Evolutionary conservation across 2,888 invertebrate genomes (phyloP), one percentile per base, ranked within the genome.

Genomic region (Junonia oenone): DNA sequence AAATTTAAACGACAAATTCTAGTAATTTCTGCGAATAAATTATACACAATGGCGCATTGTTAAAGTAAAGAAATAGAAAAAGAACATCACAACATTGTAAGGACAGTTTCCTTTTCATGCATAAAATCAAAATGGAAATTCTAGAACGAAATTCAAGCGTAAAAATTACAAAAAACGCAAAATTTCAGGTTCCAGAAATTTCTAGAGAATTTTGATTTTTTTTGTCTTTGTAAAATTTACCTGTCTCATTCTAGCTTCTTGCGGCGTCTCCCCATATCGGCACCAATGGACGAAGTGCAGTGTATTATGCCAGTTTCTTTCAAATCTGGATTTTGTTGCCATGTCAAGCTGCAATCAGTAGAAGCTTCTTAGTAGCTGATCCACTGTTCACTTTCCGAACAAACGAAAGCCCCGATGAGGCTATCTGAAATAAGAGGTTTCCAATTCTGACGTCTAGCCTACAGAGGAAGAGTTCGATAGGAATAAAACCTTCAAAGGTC

Each of bases 211-310:
- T 43, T 26, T 11, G 35, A 9, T 40, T 43, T 40, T 33, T 37
- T 52, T 19, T 13, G 6, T 31, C 17, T 49, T 6, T 45, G 11
- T n/a, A 33, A 15, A 63, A 71, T 77, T 91, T 91, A 94, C 94
- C 92, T 93, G 93, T 90, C 93, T 91, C 84, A 92, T 92, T 74
- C 93, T 91, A 82, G 92, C 92, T 80, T 93, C 93, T 75, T 92
- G 92, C 69, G 92, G 93, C 48, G 93, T 92, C 76, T 92, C 92
- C 56, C 93, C 94, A 68, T 94, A 94, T 64, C 94, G 92, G 81
- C 94, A 94, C 93, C 93, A 94, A 78, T 93, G 92, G 65, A 92
- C 92, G 82, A 93, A 93, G 89, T 87, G 93, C 84, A 92, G 92
- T 75, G 91, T 92, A 89, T 92, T 94, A 84, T 91, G 93, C 92